phyloP scores from a whole-genome alignment of 2,797 vertebrate genomes.

The Dicrostonyx torquatus region DNA sequence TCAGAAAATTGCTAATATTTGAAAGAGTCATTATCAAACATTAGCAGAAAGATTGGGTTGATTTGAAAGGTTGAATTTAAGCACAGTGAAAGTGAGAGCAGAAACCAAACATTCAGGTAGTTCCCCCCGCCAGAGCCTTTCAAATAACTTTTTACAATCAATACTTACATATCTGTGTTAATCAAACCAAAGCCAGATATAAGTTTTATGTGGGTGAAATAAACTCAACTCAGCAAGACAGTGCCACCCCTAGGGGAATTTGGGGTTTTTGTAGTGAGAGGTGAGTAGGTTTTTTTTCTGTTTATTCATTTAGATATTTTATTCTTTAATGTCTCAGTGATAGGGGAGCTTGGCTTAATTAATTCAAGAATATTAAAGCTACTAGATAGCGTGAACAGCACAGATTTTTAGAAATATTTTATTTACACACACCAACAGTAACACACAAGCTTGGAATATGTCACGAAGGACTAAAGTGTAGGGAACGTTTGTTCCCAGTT shows the following conservation, averaged over 20 bases:
- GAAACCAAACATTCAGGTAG: background rate
- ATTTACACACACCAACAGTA: background rate
- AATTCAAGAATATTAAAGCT: background rate
- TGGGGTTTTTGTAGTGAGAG: background rate
- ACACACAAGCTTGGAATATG: background rate
- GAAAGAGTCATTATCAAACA: background rate
- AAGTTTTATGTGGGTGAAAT: background rate
- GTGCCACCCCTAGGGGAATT: slow-evolving; percentile 51
- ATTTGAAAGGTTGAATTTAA: slow-evolving; percentile 40
- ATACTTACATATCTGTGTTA: background rate
- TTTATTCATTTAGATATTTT: background rate
- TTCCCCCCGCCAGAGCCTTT: background rate
- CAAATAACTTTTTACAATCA: background rate
- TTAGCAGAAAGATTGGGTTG: background rate
- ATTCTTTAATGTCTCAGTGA: background rate
- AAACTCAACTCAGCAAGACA: slow-evolving; percentile 19
- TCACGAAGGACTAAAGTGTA: background rate
- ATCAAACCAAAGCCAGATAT: background rate
- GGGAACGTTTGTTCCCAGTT: background rate
- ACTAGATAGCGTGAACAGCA: background rate
- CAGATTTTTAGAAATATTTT: background rate
- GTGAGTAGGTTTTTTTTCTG: background rate
- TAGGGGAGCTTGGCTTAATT: background rate
- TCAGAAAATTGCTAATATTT: background rate
- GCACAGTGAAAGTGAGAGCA: background rate